Base-by-base conservation (phyloP, 2,113 vertebrate genomes). In the Pangasianodon gigas region DNA sequence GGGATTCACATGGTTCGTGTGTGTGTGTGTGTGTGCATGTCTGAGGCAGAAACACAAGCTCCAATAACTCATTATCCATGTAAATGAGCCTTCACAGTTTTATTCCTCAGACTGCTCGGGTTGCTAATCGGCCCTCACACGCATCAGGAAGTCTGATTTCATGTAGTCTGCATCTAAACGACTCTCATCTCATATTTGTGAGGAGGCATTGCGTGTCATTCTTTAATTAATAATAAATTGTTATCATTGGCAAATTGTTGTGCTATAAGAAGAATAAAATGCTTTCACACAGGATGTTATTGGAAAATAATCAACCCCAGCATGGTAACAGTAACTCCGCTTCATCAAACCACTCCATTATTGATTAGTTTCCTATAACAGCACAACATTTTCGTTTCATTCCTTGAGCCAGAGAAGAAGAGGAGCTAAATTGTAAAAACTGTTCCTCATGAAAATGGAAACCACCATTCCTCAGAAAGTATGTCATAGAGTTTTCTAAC, bases 81-180 rank as follows among this genome's bases (percentile, higher is more conserved):
- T 74, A 88, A 91, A 92, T 89, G 71, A 90, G 84, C 85, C 90
- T 84, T 87, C 65, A 14, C 54, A 67, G 84, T 87, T 87, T 52
- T 44, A 65, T 90, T 91, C 62, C 84, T 89, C 74, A 69, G 65
- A 67, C 87, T 90, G 58, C 48, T 88, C 91, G 92, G 93, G 88
- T 87, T 89, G 91, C 94, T 94, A 93, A 93, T 94, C 91, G 71
- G 90, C 91, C 19, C 10, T 65, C 88, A 75, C 92, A 89, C 89
- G 90, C 41, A n/a, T 87, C 91, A 91, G 93, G 94, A 93, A 92
- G 84, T 71, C 85, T 87, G 94, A 95, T 94, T 93, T 89, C 93
- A 69, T 80, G 56, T 29, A 87, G 85, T 89, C 91, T 92, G 90
- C 84, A 91, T 94, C 92, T 93, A 92, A 94, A 95, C 94, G 94